These are phyloP conservation scores for Platyrinchus mystaceus DNA, from an alignment of 2,797 vertebrate species.

Conservation along the genomic window DNA sequence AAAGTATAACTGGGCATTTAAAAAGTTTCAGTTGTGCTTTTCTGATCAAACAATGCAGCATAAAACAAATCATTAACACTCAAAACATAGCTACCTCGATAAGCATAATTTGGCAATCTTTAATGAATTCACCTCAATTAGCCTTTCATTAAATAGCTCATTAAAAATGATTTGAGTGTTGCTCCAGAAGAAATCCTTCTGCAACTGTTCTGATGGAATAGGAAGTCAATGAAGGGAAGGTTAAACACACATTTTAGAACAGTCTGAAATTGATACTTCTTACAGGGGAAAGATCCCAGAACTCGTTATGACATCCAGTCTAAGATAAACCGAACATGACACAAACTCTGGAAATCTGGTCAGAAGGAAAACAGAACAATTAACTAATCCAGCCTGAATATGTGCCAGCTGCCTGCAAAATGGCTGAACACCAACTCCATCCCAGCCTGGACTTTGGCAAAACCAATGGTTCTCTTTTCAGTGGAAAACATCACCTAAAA, in stretches of 20 bases:
- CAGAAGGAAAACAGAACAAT: not conserved
- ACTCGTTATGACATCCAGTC: not conserved
- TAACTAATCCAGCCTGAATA: not conserved
- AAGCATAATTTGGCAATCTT: constrained; percentile 79
- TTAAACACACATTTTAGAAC: constrained; percentile 67
- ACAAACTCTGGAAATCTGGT: not conserved
- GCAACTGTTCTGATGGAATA: constrained; percentile 70
- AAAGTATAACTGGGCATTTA: constrained; percentile 63
- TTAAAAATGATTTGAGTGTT: constrained; percentile 82
- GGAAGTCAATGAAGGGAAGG: constrained; percentile 75
- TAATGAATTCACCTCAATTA: constrained; percentile 90
- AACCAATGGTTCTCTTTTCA: not conserved
- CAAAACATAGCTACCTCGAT: constrained; percentile 73
- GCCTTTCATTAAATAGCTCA: constrained; percentile 85
- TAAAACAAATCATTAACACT: constrained; percentile 78
- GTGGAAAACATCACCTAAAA: not conserved
- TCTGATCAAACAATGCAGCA: constrained; percentile 75
- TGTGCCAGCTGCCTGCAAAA: not conserved
- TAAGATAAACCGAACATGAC: not conserved
- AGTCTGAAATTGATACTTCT: constrained; percentile 59
- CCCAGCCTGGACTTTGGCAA: not conserved
- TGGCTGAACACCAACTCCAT: not conserved
- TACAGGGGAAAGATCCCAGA: constrained; percentile 25
- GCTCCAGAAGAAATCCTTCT: constrained; percentile 71
- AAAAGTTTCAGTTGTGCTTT: constrained; percentile 71